Evolutionary conservation across 2,113 vertebrate species (phyloP), one percentile per base, ranked within the genome.

Genomic region (Pelusios castaneus): DNA sequence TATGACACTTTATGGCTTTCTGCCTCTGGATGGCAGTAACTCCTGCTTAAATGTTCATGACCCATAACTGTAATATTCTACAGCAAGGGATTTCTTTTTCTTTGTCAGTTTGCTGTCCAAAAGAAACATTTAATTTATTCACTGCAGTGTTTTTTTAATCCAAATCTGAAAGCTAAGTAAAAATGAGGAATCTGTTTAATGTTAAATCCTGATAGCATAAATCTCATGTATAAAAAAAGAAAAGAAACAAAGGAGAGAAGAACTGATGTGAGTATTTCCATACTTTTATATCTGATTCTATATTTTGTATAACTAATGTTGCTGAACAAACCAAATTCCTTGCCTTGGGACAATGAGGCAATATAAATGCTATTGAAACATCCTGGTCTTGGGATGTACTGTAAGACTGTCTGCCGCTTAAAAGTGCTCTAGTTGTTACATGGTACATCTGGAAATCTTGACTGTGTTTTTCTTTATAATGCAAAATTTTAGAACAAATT

Each of bases 21-120:
- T 85, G 96, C 98, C 98, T 98, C 98, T 98, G 97, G 98, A 97
- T 98, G 98, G 98, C 98, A 97, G 97, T 97, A 97, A 97, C 95
- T 97, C 94, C 97, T 97, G 88, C 97, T 88, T 90, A 89, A 96
- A 97, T 52, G 89, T 89, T 96, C 22, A 52, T 96, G 95, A 95
- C 95, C 96, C 51, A 6, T 90, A 84, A 94, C 96, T 96, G 81
- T 84, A 91, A 90, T 76, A 92, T 93, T 90, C 93, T 31, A 6
- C 81, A 96, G 91, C 85, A 94, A 96, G 95, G 95, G 96, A 93
- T 95, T 98, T 97, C 96, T 96, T 95, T 81, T 94, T 79, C 94
- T 97, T 96, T 96, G 96, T 97, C 85, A 89, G 93, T 51, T 55
- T 97, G 89, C 90, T 87, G 51, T 92, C 96, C 97, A 97, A 97